Conservation (phyloP, 2,113 vertebrate species). For the Formicarius rufipectus region DNA sequence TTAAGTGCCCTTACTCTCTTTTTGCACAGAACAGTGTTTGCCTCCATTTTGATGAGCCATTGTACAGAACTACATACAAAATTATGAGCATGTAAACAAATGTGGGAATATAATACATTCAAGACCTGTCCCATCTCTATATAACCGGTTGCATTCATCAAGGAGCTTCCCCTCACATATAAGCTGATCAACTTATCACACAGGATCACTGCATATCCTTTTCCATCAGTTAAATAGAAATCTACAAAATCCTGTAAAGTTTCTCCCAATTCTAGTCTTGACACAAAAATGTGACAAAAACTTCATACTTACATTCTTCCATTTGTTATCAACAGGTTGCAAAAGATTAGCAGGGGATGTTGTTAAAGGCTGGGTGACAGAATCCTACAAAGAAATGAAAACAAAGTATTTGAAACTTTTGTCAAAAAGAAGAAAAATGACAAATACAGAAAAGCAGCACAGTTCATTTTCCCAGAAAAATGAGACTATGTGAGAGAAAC, state of each 20-base stretch:
- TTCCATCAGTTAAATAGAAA: not conserved
- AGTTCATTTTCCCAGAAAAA: not conserved
- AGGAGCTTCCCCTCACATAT: not conserved
- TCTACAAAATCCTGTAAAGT: not conserved
- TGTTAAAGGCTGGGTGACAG: slow-evolving; percentile 5
- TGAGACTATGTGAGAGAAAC: not conserved
- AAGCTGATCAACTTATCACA: not conserved
- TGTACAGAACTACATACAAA: not conserved
- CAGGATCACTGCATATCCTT: not conserved
- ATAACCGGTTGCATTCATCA: not conserved
- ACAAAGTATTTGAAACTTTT: not conserved
- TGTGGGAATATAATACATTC: not conserved
- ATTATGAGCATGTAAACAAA: not conserved
- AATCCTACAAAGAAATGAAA: slow-evolving; percentile 24
- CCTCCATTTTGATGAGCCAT: not conserved
- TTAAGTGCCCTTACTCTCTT: not conserved
- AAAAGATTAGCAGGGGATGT: slow-evolving; percentile 46
- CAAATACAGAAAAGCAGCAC: not conserved
- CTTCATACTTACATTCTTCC: slow-evolving; percentile 49
- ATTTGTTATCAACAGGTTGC: slow-evolving; percentile 63
- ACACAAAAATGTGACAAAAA: not conserved
- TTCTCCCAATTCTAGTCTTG: not conserved
- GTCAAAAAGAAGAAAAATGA: not conserved
- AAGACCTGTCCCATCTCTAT: not conserved
- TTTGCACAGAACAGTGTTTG: not conserved